These are phyloP conservation scores for Acyrthosiphon pisum DNA, from an alignment of 1,140 invertebrate species.

Conservation along the genomic window DNA sequence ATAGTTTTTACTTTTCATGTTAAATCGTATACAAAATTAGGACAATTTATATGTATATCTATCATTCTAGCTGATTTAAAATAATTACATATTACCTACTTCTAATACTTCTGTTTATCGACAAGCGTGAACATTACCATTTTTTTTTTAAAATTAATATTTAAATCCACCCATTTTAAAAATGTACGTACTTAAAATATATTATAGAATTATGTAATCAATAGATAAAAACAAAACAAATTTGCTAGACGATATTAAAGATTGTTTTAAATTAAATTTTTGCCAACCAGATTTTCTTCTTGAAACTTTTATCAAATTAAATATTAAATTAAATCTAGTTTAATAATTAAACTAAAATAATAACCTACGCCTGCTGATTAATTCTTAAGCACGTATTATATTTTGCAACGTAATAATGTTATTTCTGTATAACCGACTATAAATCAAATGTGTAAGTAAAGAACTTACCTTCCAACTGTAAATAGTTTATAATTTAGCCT, in stretches of 20 bases:
- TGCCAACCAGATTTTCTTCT: background rate
- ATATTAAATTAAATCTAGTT: background rate
- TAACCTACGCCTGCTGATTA: background rate
- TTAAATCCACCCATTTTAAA: background rate
- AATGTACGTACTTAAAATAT: background rate
- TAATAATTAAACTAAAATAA: background rate
- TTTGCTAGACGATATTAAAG: background rate
- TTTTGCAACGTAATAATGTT: background rate
- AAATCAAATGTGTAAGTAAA: background rate
- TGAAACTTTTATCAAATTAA: background rate
- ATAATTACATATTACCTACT: background rate
- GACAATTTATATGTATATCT: background rate
- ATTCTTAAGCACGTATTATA: background rate
- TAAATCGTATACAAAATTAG: no score
- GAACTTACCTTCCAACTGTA: background rate
- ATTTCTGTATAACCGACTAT: background rate
- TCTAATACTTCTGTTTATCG: background rate
- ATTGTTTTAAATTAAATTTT: background rate
- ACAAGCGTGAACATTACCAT: background rate
- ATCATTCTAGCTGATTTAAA: background rate
- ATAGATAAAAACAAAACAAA: background rate
- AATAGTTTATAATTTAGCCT: background rate
- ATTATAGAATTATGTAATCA: background rate
- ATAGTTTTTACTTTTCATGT: no score
- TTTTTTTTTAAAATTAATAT: background rate